Conservation (phyloP, 2,797 vertebrate species). For the Hydrocynus forskahlii region DNA sequence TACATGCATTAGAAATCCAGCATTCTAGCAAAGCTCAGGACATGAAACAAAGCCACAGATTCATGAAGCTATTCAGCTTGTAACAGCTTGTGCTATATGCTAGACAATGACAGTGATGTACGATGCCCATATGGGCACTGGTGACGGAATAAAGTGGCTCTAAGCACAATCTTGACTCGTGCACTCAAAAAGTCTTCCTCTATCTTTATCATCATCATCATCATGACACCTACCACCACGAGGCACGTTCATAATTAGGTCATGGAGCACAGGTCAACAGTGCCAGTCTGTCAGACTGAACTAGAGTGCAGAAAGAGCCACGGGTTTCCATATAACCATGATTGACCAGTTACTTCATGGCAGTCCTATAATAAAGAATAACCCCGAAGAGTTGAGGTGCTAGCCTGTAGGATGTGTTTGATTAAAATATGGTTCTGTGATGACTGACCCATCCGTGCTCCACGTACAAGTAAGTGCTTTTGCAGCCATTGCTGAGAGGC, state of each 20-base stretch:
- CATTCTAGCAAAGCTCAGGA: constrained; percentile 27
- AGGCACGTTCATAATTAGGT: constrained; percentile 55
- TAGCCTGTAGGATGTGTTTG: not conserved
- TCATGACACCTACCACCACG: constrained; percentile 44
- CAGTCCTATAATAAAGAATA: not conserved
- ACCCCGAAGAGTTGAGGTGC: not conserved
- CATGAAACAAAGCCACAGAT: constrained; percentile 33
- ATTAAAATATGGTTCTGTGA: not conserved
- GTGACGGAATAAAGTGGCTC: constrained; percentile 38
- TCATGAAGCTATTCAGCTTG: constrained; percentile 32
- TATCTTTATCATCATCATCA: constrained; percentile 53
- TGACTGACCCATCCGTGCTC: too few relatives aligned
- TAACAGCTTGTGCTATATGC: constrained; percentile 46
- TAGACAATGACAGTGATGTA: constrained; percentile 37
- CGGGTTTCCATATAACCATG: constrained; percentile 18
- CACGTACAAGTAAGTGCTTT: too few relatives aligned
- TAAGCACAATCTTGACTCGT: constrained; percentile 51
- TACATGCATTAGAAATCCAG: constrained; percentile 16
- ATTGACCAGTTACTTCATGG: constrained; percentile 35
- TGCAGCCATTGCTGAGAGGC: too few relatives aligned
- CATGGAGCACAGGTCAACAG: constrained; percentile 52
- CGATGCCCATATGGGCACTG: constrained; percentile 46
- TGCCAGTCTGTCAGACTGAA: constrained; percentile 33
- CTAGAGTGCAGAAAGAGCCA: constrained; percentile 22
- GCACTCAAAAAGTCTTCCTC: constrained; percentile 45